Evolutionary conservation across 1,140 invertebrate genomes (phyloP).

Genomic region (Eriosoma lanigerum): DNA sequence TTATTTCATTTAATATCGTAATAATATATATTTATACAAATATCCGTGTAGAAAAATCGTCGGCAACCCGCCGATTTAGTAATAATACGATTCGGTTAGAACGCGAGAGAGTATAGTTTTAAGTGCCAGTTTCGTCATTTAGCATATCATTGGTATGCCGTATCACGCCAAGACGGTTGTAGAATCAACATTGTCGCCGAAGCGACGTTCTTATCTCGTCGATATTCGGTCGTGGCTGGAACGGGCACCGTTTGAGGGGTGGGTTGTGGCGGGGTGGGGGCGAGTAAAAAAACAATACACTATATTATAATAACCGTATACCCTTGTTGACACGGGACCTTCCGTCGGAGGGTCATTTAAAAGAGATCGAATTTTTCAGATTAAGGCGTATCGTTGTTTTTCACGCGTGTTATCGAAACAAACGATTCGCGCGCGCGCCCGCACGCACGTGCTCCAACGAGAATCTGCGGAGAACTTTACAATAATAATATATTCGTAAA

Average conservation of each 20-base stretch:
- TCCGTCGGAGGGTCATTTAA: not conserved
- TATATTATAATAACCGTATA: not conserved
- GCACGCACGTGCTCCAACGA: too few relatives aligned
- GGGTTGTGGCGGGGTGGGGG: too few relatives aligned
- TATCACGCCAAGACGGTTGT: slow-evolving; percentile 23
- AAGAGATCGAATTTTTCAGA: slow-evolving; percentile 6
- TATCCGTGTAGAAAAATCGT: too few relatives aligned
- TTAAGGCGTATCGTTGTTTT: slow-evolving; percentile 34
- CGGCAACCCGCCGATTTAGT: too few relatives aligned
- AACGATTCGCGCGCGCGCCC: not conserved
- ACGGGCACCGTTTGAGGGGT: not conserved
- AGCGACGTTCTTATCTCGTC: slow-evolving; percentile 26
- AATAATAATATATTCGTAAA: too few relatives aligned
- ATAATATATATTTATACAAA: too few relatives aligned
- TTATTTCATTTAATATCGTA: too few relatives aligned
- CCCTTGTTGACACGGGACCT: slow-evolving; percentile 16
- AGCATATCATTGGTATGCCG: slow-evolving; percentile 48
- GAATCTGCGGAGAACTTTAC: not conserved
- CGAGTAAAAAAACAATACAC: not conserved
- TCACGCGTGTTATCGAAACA: not conserved
- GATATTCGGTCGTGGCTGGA: slow-evolving; percentile 32
- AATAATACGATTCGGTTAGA: slow-evolving; percentile 10
- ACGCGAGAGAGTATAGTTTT: not conserved
- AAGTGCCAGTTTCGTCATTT: slow-evolving; percentile 24
- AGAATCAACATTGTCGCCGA: not conserved